Evolutionary conservation across 2,888 invertebrate genomes (phyloP).

Genomic region (Campopleginae sp.): DNA sequence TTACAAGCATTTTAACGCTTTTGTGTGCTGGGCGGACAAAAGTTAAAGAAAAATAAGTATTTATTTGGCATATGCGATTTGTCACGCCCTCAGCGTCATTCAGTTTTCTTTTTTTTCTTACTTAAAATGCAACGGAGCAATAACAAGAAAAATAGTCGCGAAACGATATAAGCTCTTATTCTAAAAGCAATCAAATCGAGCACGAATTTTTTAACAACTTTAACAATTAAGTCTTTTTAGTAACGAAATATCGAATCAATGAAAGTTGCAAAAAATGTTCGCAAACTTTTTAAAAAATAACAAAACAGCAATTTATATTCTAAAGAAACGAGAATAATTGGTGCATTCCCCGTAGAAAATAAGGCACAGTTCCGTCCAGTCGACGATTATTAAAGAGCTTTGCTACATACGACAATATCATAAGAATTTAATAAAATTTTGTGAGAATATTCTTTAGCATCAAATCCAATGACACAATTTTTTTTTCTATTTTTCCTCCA

Average conservation of each 20-base stretch:
- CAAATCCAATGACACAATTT: no score
- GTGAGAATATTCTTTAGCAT: no score
- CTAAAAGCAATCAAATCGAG: not conserved
- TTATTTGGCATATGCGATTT: constrained; percentile 56
- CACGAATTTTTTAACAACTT: not conserved
- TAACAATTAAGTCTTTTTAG: not conserved
- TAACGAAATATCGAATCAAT: constrained; percentile 10
- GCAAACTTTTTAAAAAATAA: no score
- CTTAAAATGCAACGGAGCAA: constrained; percentile 45
- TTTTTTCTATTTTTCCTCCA: no score
- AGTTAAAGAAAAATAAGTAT: constrained; percentile 48
- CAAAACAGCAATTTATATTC: no score
- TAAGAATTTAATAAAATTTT: no score
- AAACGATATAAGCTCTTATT: constrained; percentile 34
- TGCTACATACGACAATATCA: no score
- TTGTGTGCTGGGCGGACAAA: constrained; percentile 2
- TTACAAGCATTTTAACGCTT: constrained; percentile 11
- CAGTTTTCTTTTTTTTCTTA: constrained; percentile 42
- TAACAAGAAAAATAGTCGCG: constrained; percentile 26
- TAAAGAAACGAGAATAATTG: not conserved
- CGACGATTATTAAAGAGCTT: no score
- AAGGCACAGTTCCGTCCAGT: not conserved
- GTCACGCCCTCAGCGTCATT: constrained; percentile 11
- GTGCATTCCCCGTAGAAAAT: not conserved
- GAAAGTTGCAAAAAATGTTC: not conserved